Evolutionary conservation across 2,797 vertebrate species (phyloP).

Genomic region (Iguana delicatissima): DNA sequence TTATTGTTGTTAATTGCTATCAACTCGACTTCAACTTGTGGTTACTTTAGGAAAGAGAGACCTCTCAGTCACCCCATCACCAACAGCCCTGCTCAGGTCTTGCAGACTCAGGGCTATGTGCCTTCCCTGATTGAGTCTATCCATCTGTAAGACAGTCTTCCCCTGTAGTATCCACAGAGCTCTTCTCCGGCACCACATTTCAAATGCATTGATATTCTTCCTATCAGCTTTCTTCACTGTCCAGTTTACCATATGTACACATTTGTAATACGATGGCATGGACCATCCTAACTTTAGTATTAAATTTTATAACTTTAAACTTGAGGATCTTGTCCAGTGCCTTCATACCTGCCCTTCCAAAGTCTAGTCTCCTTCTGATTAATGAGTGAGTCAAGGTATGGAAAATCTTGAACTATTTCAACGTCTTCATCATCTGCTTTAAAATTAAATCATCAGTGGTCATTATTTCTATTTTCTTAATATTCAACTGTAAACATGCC

Average conservation of each 20-base stretch:
- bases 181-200: neutral
- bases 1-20: no score
- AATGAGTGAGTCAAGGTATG: no score
- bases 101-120: no score
- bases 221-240: neutral
- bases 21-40: no score
- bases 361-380: no score
- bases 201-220: neutral
- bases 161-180: neutral
- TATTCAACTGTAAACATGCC: neutral
- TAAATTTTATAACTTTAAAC: neutral
- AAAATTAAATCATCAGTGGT: neutral
- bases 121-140: neutral
- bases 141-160: neutral
- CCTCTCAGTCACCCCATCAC: no score
- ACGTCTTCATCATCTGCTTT: neutral
- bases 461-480: neutral
- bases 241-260: neutral
- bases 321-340: neutral
- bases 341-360: neutral
- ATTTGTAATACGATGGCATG: neutral
- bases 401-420: no score
- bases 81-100: no score
- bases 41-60: no score
- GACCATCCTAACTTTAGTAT: no score